Base-by-base conservation (phyloP, 2,888 invertebrate genomes). In the Rosalia funebris region DNA sequence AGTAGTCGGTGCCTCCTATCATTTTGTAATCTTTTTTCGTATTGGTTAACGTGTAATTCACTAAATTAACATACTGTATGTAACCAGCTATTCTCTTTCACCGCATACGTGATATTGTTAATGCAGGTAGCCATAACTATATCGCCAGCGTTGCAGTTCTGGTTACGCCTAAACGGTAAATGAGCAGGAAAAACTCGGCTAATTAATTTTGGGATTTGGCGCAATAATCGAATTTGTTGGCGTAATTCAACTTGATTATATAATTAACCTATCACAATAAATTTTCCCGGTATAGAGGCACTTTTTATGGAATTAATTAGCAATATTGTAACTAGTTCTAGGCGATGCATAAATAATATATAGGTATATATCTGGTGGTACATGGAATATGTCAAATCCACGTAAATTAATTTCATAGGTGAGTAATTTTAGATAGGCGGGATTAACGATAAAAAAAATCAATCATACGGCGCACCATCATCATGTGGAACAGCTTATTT, bases 281-380 rank as follows among this genome's bases (percentile, higher is more conserved):
- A 67, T 71, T 62, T 57, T 57, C 59, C 55, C 42, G 50, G 50
- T 58, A 60, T 50, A 42, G 39, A 62, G 52, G 55, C 41, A 57
- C 60, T 65, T 69, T 70, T 59, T 66, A 65, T 58, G 60, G 60
- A 56, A 62, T 66, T 69, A 70, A 70, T 70, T 70, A 71, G 68
- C 67, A 63, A 64, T 70, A 69, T 65, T 71, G 66, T 67, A 69
- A 68, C 64, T 15, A 25, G 10, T 15, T 53, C 11, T 58, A 60
- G 61, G 48, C 57, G 68, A 67, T 68, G 71, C 71, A 71, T 72
- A 66, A 72, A 71, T 71, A 71, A 71, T 68, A 57, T 57, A 63
- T 34, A 11, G 5, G 34, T 5, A 3, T n/a, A n/a, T 62, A 66
- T 58, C 62, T 57, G 55, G 62, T 60, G 66, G 62, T 60, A 57